Evolutionary conservation across 2,888 invertebrate species (phyloP).

Genomic region (Trissoscelio sp.): DNA sequence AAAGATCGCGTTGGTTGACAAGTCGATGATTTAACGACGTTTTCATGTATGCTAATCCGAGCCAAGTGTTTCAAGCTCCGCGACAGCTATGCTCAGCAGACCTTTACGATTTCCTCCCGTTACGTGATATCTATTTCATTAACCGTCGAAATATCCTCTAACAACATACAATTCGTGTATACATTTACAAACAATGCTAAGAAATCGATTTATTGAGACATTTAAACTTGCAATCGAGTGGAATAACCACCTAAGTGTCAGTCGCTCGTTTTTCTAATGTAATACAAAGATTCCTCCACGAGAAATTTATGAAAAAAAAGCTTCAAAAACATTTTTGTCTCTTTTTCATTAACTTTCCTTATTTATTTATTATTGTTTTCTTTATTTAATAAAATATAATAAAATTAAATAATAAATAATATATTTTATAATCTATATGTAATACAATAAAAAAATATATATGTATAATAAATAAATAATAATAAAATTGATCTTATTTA

Average conservation of each 20-base stretch:
- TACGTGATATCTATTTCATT: slow-evolving; percentile 53
- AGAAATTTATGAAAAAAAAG: too few species aligned
- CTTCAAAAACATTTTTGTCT: too few species aligned
- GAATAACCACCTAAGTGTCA: slow-evolving; percentile 27
- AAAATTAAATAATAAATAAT: too few species aligned
- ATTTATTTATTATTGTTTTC: too few species aligned
- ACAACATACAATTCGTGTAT: slow-evolving; percentile 48
- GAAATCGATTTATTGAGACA: slow-evolving; percentile 58
- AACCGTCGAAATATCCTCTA: slow-evolving; percentile 46
- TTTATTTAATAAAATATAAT: too few species aligned
- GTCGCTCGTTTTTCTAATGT: slow-evolving; percentile 15
- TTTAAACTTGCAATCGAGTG: slow-evolving; percentile 38
- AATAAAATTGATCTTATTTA: too few species aligned
- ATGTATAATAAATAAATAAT: too few species aligned
- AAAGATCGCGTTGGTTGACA: not conserved
- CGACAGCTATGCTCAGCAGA: slow-evolving; percentile 21
- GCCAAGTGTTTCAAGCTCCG: not conserved
- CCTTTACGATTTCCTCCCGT: slow-evolving; percentile 45
- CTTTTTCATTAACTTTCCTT: too few species aligned
- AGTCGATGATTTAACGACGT: slow-evolving; percentile 18
- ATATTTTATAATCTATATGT: too few species aligned
- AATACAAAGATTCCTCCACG: slow-evolving; percentile 5
- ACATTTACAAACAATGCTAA: slow-evolving; percentile 57
- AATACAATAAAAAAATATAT: too few species aligned
- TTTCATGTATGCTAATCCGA: slow-evolving; percentile 22